phyloP scores from a whole-genome alignment of 2,113 vertebrate genomes.

The Eclectus roratus region DNA sequence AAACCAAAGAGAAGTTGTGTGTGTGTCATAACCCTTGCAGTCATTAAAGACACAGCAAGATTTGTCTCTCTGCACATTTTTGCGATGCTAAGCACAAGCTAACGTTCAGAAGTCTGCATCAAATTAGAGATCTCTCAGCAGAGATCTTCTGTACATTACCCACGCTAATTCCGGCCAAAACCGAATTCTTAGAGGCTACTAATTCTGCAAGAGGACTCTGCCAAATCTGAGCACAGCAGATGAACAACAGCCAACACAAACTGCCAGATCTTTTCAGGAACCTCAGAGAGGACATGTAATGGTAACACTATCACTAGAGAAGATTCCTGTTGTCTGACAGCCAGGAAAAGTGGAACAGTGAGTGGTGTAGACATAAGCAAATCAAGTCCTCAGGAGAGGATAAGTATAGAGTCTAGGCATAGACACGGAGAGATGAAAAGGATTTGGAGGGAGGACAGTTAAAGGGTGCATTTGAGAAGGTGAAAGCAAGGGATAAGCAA shows the following conservation, averaged over 20 bases:
- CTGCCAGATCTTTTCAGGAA: constrained; percentile 27
- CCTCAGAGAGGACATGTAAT: background rate
- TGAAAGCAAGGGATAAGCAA: background rate
- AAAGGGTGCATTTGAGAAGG: background rate
- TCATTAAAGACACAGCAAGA: background rate
- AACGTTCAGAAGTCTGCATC: background rate
- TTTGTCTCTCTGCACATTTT: background rate
- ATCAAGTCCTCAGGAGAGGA: background rate
- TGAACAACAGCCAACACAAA: background rate
- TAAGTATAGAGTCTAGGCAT: background rate
- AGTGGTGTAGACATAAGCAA: background rate
- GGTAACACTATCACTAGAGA: background rate
- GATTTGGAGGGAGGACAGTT: background rate
- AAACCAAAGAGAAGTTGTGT: background rate
- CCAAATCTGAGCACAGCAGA: constrained; percentile 16
- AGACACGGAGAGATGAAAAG: background rate
- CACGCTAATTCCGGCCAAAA: constrained; percentile 1
- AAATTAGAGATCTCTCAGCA: background rate
- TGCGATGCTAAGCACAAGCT: background rate
- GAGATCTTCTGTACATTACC: constrained; percentile 15
- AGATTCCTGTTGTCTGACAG: background rate
- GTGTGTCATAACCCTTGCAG: background rate
- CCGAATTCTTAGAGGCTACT: constrained; percentile 18
- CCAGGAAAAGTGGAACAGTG: background rate
- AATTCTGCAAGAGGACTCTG: background rate